Conservation (phyloP, 2,797 vertebrate genomes). For the Loris lydekkerianus region DNA sequence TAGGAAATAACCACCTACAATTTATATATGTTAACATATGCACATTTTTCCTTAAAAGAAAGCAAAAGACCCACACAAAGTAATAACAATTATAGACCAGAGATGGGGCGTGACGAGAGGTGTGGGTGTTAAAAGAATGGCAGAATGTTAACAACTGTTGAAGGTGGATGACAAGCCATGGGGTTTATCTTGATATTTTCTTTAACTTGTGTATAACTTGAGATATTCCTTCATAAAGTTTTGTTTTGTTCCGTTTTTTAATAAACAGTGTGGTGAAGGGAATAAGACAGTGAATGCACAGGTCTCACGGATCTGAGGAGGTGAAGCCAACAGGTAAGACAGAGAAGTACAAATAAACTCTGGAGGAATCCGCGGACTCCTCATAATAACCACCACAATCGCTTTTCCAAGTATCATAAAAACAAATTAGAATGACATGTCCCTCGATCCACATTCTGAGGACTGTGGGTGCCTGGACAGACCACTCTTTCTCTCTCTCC, state of each 20-base stretch:
- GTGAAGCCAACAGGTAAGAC: rapidly evolving
- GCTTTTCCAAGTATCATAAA: neutral
- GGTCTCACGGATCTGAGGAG: neutral
- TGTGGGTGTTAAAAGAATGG: neutral
- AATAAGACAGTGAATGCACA: neutral
- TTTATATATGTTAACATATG: neutral
- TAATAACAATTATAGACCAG: neutral
- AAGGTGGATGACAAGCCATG: neutral
- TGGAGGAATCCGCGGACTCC: neutral
- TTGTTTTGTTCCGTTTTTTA: neutral
- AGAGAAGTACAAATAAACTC: neutral
- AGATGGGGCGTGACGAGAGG: neutral
- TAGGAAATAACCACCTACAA: neutral
- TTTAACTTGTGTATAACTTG: neutral
- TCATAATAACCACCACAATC: neutral
- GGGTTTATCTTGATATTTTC: neutral
- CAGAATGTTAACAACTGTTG: neutral
- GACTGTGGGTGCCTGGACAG: neutral
- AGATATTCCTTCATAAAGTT: neutral
- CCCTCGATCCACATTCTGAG: too few species aligned
- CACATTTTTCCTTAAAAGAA: neutral
- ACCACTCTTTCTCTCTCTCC: too few species aligned
- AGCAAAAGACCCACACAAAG: neutral
- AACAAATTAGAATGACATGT: neutral
- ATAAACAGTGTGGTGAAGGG: neutral